A percentile compares a stretch with the other conserved stretches of the same genome.
Conservation (phyloP, 2,113 vertebrate genomes). For the Caranx melampygus region DNA sequence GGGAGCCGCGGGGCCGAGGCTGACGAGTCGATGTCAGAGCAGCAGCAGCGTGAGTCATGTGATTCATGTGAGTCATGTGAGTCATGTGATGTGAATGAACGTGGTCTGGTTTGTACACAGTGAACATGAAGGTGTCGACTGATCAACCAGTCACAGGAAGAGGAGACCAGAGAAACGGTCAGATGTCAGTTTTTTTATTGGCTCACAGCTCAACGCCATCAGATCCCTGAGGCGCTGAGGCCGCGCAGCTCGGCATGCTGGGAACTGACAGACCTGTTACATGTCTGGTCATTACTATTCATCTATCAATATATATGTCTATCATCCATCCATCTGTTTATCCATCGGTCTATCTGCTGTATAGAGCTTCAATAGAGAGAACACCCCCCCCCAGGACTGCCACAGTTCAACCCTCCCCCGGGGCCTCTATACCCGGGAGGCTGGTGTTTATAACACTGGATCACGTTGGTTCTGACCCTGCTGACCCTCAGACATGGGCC, state of each 20-base stretch:
- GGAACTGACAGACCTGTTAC: neutral
- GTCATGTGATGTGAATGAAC: neutral
- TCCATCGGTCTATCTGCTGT: too few relatives aligned
- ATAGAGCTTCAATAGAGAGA: too few relatives aligned
- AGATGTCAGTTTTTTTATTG: neutral
- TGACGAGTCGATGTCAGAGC: neutral
- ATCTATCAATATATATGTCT: too few relatives aligned
- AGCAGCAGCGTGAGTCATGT: neutral
- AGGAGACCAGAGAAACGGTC: neutral
- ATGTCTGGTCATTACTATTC: neutral
- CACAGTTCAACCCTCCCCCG: too few relatives aligned
- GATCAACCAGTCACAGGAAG: neutral
- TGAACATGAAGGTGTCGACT: too few relatives aligned
- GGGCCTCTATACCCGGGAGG: too few relatives aligned
- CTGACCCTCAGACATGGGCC: constrained; percentile 7
- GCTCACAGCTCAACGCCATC: neutral
- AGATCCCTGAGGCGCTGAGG: neutral
- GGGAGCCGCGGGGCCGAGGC: neutral
- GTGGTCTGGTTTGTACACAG: neutral
- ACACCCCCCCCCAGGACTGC: too few relatives aligned
- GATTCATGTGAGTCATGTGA: too few relatives aligned
- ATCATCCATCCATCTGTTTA: too few relatives aligned
- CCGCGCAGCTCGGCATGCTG: neutral
- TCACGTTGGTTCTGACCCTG: neutral
- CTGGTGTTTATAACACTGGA: too few relatives aligned